A percentile compares a stretch with the other conserved stretches of the same genome.
phyloP scores from a whole-genome alignment of 1,140 invertebrate genomes.

The Meloidogyne floridensis region DNA sequence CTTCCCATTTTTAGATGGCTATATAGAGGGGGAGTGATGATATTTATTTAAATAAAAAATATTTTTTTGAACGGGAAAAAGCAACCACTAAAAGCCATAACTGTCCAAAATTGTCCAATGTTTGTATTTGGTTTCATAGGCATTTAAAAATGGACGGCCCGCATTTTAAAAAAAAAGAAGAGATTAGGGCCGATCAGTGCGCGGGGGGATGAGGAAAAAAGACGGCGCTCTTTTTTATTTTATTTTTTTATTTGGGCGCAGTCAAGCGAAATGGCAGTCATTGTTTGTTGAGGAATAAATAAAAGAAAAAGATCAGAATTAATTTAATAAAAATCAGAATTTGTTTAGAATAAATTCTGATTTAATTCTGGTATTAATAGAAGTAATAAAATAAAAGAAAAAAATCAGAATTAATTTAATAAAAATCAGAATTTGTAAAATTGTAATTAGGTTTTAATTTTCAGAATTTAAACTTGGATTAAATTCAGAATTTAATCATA shows the following conservation, averaged over 20 bases:
- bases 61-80: slow-evolving; percentile 1
- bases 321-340: neutral
- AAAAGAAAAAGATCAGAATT: neutral
- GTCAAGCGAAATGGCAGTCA: slow-evolving; percentile 5
- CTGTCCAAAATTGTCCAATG: slow-evolving; percentile 1
- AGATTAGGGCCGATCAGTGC: slow-evolving; percentile 5
- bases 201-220: neutral
- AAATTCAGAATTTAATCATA: too few relatives aligned
- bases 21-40: neutral
- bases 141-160: neutral
- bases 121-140: slow-evolving; percentile 9
- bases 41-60: neutral
- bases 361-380: too few relatives aligned
- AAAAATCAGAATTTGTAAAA: too few relatives aligned
- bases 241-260: slow-evolving; percentile 8
- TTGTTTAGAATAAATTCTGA: neutral
- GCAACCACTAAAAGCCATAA: slow-evolving; percentile 7
- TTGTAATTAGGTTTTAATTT: too few relatives aligned
- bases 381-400: too few relatives aligned
- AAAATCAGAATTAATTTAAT: too few relatives aligned
- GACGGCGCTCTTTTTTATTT: neutral
- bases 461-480: too few relatives aligned
- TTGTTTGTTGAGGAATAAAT: neutral
- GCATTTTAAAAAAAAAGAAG: neutral
- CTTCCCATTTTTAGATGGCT: neutral